These are phyloP conservation scores for Charanyca ferruginea DNA, from an alignment of 2,888 invertebrate species.

Conservation along the genomic window DNA sequence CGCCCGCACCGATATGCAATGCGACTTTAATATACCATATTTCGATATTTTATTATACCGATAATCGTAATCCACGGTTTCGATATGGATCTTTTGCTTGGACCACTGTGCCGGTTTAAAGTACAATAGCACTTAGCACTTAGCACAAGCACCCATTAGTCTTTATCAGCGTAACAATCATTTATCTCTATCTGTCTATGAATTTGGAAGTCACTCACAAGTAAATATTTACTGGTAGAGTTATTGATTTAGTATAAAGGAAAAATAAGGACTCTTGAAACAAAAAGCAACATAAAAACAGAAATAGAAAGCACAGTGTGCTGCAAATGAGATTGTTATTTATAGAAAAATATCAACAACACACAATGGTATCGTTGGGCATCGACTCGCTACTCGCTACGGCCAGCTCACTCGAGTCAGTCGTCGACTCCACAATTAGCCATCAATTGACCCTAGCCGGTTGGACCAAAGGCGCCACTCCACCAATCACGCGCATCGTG, in stretches of 20 bases:
- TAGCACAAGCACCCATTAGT: slow-evolving; percentile 47
- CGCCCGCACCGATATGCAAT: slow-evolving; percentile 48
- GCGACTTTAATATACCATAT: slow-evolving; percentile 44
- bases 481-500: slow-evolving; percentile 68
- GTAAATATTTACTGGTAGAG: slow-evolving; percentile 21
- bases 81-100: slow-evolving; percentile 48
- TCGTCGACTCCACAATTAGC: slow-evolving; percentile 81
- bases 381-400: slow-evolving; percentile 76
- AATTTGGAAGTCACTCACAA: slow-evolving; percentile 45
- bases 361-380: slow-evolving; percentile 71
- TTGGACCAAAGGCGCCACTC: slow-evolving; percentile 76
- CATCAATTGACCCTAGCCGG: slow-evolving; percentile 85
- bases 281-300: slow-evolving; percentile 27
- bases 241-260: slow-evolving; percentile 28
- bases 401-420: slow-evolving; percentile 65
- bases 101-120: slow-evolving; percentile 36
- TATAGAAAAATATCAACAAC: slow-evolving; percentile 71
- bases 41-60: slow-evolving; percentile 37
- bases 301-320: slow-evolving; percentile 51
- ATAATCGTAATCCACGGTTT: slow-evolving; percentile 53
- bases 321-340: slow-evolving; percentile 59
- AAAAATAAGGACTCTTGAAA: slow-evolving; percentile 44
- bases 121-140: slow-evolving; percentile 48
- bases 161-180: slow-evolving; percentile 51
- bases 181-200: slow-evolving; percentile 44